Evolutionary conservation across 2,888 invertebrate genomes (phyloP).

Genomic region (Elegia similella): DNA sequence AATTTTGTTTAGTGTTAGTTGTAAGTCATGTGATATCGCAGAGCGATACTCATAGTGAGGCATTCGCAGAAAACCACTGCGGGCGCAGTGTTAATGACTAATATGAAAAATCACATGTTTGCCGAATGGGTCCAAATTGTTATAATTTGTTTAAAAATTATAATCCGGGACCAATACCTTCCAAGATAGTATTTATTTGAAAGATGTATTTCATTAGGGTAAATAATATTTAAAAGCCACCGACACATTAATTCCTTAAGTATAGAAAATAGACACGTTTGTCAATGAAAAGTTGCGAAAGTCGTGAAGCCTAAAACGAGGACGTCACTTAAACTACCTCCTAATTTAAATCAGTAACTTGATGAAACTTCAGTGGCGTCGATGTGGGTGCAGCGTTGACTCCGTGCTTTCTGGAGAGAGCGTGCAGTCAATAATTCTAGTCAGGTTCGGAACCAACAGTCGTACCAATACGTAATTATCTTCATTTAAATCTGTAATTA

Average conservation of each 20-base stretch:
- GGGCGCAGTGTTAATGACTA: slow-evolving; percentile 62
- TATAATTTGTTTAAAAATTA: slow-evolving; percentile 83
- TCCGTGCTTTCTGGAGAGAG: slow-evolving; percentile 39
- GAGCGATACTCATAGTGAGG: slow-evolving; percentile 72
- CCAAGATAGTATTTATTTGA: slow-evolving; percentile 82
- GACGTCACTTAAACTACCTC: slow-evolving; percentile 75
- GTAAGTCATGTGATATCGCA: slow-evolving; percentile 69
- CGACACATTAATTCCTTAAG: slow-evolving; percentile 82
- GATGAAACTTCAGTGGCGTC: slow-evolving; percentile 61
- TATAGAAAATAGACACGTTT: slow-evolving; percentile 75
- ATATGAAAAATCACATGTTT: slow-evolving; percentile 67
- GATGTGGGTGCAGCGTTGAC: slow-evolving; percentile 50
- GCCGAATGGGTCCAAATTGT: slow-evolving; percentile 78
- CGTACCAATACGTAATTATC: slow-evolving; percentile 34
- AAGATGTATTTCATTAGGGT: slow-evolving; percentile 78
- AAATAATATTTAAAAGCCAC: slow-evolving; percentile 80
- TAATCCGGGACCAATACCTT: slow-evolving; percentile 81
- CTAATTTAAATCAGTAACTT: slow-evolving; percentile 73
- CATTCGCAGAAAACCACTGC: slow-evolving; percentile 60
- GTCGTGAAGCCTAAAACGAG: slow-evolving; percentile 45
- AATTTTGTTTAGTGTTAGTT: slow-evolving; percentile 65
- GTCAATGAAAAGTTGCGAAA: slow-evolving; percentile 78
- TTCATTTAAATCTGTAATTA: neutral
- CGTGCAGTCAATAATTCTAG: slow-evolving; percentile 65
- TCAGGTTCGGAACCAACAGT: slow-evolving; percentile 73